These are phyloP conservation scores for Bubo scandiacus DNA, from an alignment of 2,113 vertebrate species.

Conservation along the genomic window DNA sequence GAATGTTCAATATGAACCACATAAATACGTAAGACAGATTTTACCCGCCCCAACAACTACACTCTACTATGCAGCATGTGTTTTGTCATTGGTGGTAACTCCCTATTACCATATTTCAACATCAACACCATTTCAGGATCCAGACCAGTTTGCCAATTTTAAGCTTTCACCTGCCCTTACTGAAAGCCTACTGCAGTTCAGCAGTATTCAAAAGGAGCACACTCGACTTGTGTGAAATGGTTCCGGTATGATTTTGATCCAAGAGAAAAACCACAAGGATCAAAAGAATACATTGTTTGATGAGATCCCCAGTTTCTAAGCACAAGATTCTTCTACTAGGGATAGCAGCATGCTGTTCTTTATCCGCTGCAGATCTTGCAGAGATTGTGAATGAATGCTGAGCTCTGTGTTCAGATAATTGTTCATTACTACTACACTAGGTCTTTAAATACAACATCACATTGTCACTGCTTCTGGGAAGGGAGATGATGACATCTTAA, in stretches of 20 bases:
- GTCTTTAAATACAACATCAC: not conserved
- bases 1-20: not conserved
- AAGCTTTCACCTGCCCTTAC: not conserved
- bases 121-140: not conserved
- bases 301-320: not conserved
- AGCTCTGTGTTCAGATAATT: not conserved
- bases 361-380: not conserved
- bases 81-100: not conserved
- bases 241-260: not conserved
- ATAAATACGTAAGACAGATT: not conserved
- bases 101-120: not conserved
- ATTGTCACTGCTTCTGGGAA: not conserved
- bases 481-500: not conserved
- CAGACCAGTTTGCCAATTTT: not conserved
- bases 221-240: not conserved
- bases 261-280: not conserved
- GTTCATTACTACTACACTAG: not conserved
- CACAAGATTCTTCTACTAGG: not conserved
- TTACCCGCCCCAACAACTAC: not conserved
- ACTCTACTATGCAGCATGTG: not conserved
- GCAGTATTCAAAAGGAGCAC: not conserved
- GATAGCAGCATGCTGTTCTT: not conserved
- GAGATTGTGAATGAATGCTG: not conserved
- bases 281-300: not conserved
- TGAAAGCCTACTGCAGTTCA: not conserved